phyloP scores from a whole-genome alignment of 2,888 invertebrate genomes.

The Agrochola lychnidis region DNA sequence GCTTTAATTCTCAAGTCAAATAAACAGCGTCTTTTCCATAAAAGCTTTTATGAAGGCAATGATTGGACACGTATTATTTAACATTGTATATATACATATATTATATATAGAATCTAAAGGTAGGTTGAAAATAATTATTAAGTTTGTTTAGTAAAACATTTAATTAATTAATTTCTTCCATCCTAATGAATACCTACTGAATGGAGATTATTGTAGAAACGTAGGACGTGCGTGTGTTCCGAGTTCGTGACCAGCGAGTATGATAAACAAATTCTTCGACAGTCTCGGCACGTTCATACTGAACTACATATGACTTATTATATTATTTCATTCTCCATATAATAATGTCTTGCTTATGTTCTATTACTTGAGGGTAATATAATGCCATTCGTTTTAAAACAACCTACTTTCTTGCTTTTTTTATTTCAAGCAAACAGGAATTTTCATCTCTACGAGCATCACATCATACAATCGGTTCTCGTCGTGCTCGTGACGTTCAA shows the following conservation, averaged over 20 bases:
- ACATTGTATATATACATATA: neutral
- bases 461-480: conserved; percentile 69
- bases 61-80: neutral
- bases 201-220: conserved; percentile 41
- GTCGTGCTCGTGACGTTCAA: conserved; percentile 69
- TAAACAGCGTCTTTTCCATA: conserved; percentile 31
- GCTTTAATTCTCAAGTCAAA: conserved; percentile 51
- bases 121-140: neutral
- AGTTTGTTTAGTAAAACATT: neutral
- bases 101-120: neutral
- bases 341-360: conserved; percentile 50
- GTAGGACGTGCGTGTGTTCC: conserved; percentile 50
- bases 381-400: conserved; percentile 11
- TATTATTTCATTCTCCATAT: conserved; percentile 71
- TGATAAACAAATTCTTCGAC: conserved; percentile 74
- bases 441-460: conserved; percentile 43
- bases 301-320: conserved; percentile 72
- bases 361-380: conserved; percentile 29
- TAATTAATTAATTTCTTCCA: conserved; percentile 7
- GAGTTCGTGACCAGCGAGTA: conserved; percentile 81
- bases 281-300: conserved; percentile 79
- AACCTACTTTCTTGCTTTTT: conserved; percentile 10
- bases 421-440: conserved; percentile 29
- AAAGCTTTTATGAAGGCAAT: conserved; percentile 20
- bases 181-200: conserved; percentile 25